Percentiles rank a stretch among this genome's conserved stretches.
These are phyloP conservation scores for Lophotriccus pileatus DNA, from an alignment of 2,797 vertebrate genomes.

Conservation along the genomic window DNA sequence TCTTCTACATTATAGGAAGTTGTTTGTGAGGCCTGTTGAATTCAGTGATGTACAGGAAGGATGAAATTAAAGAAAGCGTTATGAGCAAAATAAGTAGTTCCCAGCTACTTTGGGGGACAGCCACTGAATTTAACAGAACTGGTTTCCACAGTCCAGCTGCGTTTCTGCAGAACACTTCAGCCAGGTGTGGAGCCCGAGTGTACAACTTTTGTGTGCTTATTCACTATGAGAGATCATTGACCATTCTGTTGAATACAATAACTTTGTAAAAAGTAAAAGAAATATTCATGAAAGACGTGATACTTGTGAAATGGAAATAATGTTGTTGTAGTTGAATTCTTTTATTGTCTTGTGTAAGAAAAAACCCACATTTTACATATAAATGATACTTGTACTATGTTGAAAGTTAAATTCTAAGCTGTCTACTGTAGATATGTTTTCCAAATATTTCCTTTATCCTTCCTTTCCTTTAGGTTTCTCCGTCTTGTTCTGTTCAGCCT, in stretches of 20 bases:
- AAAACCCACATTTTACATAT: neutral
- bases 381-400: neutral
- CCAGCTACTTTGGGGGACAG: neutral
- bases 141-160: conserved; percentile 7
- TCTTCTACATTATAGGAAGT: neutral
- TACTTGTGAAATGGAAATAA: neutral
- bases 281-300: neutral
- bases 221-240: neutral
- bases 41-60: neutral
- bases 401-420: neutral
- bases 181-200: neutral
- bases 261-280: neutral
- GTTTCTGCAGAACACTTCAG: conserved; percentile 31
- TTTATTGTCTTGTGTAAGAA: neutral
- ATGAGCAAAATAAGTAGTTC: neutral
- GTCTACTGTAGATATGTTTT: neutral
- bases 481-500: neutral
- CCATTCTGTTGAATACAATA: neutral
- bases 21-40: conserved; percentile 1
- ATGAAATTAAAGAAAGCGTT: conserved; percentile 8
- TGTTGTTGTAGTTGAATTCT: neutral
- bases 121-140: neutral
- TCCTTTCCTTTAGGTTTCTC: neutral
- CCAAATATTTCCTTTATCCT: neutral
- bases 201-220: conserved; percentile 23